phyloP scores from a whole-genome alignment of 2,888 invertebrate genomes.

The Pandemis cinnamomeana region DNA sequence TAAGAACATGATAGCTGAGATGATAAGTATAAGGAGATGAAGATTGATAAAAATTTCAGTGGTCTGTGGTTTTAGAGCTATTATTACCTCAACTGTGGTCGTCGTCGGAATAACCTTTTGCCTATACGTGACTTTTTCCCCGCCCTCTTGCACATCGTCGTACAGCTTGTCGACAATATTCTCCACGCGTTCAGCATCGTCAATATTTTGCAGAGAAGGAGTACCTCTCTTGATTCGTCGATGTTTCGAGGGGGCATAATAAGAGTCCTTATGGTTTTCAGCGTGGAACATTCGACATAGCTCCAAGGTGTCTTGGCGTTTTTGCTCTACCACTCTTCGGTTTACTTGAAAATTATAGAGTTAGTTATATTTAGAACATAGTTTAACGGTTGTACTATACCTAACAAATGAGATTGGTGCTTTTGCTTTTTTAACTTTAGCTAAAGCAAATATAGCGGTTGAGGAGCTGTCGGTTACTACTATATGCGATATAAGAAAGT shows the following conservation, averaged over 20 bases:
- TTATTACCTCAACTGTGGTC: conserved; percentile 43
- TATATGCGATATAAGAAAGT: too few relatives aligned
- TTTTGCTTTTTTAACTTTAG: too few relatives aligned
- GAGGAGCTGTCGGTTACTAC: too few relatives aligned
- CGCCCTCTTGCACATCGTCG: conserved; percentile 62
- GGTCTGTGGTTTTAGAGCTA: background rate
- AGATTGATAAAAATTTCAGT: too few relatives aligned
- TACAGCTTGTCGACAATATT: conserved; percentile 70
- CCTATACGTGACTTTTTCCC: conserved; percentile 58
- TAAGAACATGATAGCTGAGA: background rate
- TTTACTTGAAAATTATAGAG: conserved; percentile 58
- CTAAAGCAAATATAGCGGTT: too few relatives aligned
- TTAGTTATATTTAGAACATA: background rate
- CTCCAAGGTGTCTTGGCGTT: conserved; percentile 73
- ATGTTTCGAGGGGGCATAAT: conserved; percentile 41
- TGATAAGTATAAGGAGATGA: background rate
- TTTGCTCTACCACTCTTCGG: conserved; percentile 63
- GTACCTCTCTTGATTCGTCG: conserved; percentile 51
- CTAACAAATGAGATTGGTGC: too few relatives aligned
- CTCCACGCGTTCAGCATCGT: conserved; percentile 62
- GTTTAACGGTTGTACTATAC: too few relatives aligned
- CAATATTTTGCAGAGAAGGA: conserved; percentile 44
- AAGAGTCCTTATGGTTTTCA: conserved; percentile 52
- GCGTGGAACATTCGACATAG: conserved; percentile 71
- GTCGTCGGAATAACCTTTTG: conserved; percentile 47